Evolutionary conservation across 1,140 invertebrate species (phyloP).

Genomic region (Bilobella aurantiaca): DNA sequence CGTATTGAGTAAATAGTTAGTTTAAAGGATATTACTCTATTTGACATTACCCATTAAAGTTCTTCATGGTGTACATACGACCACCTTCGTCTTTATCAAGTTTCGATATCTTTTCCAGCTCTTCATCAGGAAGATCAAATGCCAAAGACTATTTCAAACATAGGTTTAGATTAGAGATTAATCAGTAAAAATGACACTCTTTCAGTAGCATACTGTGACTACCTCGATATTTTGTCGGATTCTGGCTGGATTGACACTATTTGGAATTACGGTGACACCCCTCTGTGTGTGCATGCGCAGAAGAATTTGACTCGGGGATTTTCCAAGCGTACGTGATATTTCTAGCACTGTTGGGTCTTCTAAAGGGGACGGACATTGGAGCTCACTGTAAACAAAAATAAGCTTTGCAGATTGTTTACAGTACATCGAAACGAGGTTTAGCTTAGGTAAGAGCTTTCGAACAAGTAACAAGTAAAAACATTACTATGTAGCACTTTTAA

Average conservation of each 20-base stretch:
- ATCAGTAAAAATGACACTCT: neutral
- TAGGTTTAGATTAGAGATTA: too few species aligned
- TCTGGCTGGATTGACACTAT: slow-evolving; percentile 61
- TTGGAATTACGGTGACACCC: slow-evolving; percentile 67
- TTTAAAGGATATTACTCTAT: neutral
- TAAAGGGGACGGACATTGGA: slow-evolving; percentile 37
- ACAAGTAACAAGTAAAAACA: too few species aligned
- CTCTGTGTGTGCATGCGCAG: slow-evolving; percentile 62
- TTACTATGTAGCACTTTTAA: too few species aligned
- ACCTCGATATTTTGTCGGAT: slow-evolving; percentile 51
- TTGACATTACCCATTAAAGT: neutral
- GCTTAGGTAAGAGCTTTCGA: too few species aligned
- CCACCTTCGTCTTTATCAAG: slow-evolving; percentile 49
- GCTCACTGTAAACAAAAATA: neutral
- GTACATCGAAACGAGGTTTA: too few species aligned
- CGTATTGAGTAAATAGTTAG: neutral
- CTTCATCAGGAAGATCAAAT: slow-evolving; percentile 46
- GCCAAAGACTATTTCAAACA: slow-evolving; percentile 53
- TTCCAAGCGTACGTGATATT: slow-evolving; percentile 58
- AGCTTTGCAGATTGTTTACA: too few species aligned
- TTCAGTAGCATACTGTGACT: neutral
- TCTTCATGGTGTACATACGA: slow-evolving; percentile 45
- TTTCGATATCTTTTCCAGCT: slow-evolving; percentile 43
- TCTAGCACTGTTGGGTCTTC: slow-evolving; percentile 54
- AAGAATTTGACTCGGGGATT: slow-evolving; percentile 65